These are phyloP conservation scores for Raillietiella orientalis DNA, from an alignment of 2,888 invertebrate genomes.

Conservation along the genomic window DNA sequence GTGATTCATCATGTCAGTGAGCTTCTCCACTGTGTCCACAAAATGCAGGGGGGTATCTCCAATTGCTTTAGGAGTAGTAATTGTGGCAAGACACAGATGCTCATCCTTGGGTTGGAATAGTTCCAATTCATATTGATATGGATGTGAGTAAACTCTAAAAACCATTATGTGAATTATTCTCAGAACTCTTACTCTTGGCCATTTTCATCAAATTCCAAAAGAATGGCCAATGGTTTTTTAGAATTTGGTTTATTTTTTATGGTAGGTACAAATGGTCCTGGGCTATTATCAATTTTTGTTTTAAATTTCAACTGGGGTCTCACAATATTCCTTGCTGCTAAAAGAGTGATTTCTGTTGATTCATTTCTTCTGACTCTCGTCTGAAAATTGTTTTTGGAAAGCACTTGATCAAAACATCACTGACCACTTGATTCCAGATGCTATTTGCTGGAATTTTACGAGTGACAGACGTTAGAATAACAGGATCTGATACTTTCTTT, in stretches of 20 bases:
- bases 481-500: constrained; percentile 18
- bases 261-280: constrained; percentile 41
- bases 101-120: constrained; percentile 24
- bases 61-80: constrained; percentile 17
- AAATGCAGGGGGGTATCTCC: constrained; percentile 28
- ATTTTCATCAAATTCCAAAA: constrained; percentile 28
- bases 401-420: background rate
- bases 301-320: constrained; percentile 58
- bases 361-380: constrained; percentile 21
- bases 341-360: constrained; percentile 9
- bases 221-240: constrained; percentile 37
- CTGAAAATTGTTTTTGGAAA: background rate
- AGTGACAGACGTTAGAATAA: constrained; percentile 11
- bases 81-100: constrained; percentile 17
- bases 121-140: constrained; percentile 53
- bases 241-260: constrained; percentile 64
- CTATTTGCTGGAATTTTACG: constrained; percentile 4
- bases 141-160: constrained; percentile 28
- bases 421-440: background rate
- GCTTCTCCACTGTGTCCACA: constrained; percentile 26
- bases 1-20: constrained; percentile 28
- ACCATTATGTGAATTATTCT: background rate
- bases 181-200: constrained; percentile 12
- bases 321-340: constrained; percentile 11
- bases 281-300: constrained; percentile 44